Conservation (phyloP, 2,888 invertebrate genomes). For the Zygothrica quintamaculata region DNA sequence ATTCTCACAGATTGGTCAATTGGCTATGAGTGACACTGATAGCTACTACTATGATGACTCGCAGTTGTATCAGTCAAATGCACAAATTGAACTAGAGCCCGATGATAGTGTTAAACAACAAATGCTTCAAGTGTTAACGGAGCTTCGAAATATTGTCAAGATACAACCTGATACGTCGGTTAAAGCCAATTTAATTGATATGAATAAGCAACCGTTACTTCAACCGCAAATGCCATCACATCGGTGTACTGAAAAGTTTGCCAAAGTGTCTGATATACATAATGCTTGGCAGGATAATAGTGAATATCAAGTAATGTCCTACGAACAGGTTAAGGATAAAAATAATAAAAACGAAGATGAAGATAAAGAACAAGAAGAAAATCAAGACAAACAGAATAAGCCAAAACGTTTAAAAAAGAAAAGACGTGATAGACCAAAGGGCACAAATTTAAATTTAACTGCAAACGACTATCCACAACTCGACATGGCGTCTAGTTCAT, state of each 20-base stretch:
- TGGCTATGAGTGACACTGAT: slow-evolving; percentile 87
- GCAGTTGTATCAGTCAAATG: background rate
- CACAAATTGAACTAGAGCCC: slow-evolving; percentile 85
- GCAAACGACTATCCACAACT: background rate
- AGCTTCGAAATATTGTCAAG: slow-evolving; percentile 89
- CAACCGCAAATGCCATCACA: slow-evolving; percentile 2
- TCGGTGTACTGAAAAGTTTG: slow-evolving; percentile 59
- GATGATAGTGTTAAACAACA: slow-evolving; percentile 90
- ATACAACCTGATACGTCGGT: slow-evolving; percentile 41
- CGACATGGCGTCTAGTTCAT: slow-evolving; percentile 68
- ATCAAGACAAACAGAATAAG: slow-evolving; percentile 37
- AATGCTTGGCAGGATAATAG: slow-evolving; percentile 83
- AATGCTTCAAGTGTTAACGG: slow-evolving; percentile 92
- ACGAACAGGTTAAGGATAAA: slow-evolving; percentile 24
- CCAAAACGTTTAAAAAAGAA: slow-evolving; percentile 71
- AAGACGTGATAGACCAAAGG: slow-evolving; percentile 25
- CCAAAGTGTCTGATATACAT: slow-evolving; percentile 81
- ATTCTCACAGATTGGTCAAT: slow-evolving; percentile 84
- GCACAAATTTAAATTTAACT: background rate
- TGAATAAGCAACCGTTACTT: background rate
- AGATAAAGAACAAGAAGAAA: slow-evolving; percentile 27
- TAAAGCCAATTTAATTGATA: background rate
- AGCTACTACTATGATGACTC: slow-evolving; percentile 8
- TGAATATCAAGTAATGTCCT: slow-evolving; percentile 42
- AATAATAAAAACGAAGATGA: background rate